Evolutionary conservation across 1,140 invertebrate species (phyloP), one percentile per base, ranked within the genome.

Genomic region (Bombus difficillimus): DNA sequence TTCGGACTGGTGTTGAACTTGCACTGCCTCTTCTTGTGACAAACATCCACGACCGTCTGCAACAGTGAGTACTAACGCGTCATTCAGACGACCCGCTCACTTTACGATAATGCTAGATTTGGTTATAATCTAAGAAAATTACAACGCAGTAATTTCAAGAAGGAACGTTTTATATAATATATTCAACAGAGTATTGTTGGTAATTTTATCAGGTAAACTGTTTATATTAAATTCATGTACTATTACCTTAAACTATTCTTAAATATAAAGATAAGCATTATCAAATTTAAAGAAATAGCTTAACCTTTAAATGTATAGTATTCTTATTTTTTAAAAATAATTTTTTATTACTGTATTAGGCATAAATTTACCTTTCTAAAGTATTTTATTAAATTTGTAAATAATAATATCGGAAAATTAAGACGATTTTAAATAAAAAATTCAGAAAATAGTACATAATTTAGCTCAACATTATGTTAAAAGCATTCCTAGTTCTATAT

Each of bases 11-110:
- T 97, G 92, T 97, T 97, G 92, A 99, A 97, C 93, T 97, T 97
- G 96, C 98, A 99, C 90, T 97, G 97, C 34, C 97, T 95, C 94
- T 98, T 98, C 95, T 99, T 98, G 94, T 98, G 98, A 94, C 98
- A 99, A 13, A 97, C 97, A 92, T 98, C 97, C 74, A 99, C 97
- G 82, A 99, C 98, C 34, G 97, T 98, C 97, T 99, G 98, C 93
- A 99, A 97, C 95, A 98, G 96, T 92, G 97, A 97, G 96, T 98
- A 98, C 98, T 98, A 96, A 94, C 94, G 89, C 93, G 93, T 96
- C 95, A 96, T 94, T 96, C 92, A 96, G 95, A 92, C 89, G 81
- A 92, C 86, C 94, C 91, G 94, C 76, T 93, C 92, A 82, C 68
- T 90, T 91, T 88, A 73, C 53, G 66, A 80, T 72, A 1, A n/a